These are phyloP conservation scores for Morone chrysops DNA, from an alignment of 2,113 vertebrate species.

Conservation along the genomic window DNA sequence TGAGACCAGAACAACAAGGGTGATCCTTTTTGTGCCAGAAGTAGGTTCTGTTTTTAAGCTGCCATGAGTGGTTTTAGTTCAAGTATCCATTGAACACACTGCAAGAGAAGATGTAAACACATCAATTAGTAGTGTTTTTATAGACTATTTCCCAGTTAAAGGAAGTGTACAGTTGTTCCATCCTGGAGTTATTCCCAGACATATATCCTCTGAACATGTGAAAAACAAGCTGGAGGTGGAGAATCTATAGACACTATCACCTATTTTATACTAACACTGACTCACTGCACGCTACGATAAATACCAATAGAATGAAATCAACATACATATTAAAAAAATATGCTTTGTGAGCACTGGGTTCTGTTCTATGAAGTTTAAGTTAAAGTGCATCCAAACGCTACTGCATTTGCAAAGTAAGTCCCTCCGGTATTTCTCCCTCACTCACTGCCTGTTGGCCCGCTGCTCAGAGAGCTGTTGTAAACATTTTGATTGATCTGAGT, in stretches of 20 bases:
- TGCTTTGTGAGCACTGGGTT: neutral
- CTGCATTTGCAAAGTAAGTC: neutral
- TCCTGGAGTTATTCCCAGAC: slow-evolving; percentile 34
- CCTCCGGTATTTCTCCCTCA: neutral
- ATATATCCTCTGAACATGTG: slow-evolving; percentile 52
- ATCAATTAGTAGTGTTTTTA: neutral
- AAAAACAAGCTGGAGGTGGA: slow-evolving; percentile 57
- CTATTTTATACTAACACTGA: slow-evolving; percentile 5
- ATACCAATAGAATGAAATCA: neutral
- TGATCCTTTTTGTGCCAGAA: neutral
- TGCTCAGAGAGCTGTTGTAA: neutral
- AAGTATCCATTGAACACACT: neutral
- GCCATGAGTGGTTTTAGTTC: neutral
- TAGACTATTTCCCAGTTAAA: neutral
- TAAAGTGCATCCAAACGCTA: neutral
- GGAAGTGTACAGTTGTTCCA: slow-evolving; percentile 12
- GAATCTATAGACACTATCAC: slow-evolving; percentile 36
- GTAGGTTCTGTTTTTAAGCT: slow-evolving; percentile 7
- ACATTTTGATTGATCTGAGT: neutral
- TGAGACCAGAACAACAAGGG: slow-evolving; percentile 29
- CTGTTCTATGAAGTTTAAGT: neutral
- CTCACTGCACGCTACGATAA: neutral
- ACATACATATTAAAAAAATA: neutral
- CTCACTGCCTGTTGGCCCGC: neutral
- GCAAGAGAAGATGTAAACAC: slow-evolving; percentile 8